Percentiles rank a stretch among this genome's conserved stretches.
phyloP scores from a whole-genome alignment of 1,140 invertebrate species.

The Drosophila lini region DNA sequence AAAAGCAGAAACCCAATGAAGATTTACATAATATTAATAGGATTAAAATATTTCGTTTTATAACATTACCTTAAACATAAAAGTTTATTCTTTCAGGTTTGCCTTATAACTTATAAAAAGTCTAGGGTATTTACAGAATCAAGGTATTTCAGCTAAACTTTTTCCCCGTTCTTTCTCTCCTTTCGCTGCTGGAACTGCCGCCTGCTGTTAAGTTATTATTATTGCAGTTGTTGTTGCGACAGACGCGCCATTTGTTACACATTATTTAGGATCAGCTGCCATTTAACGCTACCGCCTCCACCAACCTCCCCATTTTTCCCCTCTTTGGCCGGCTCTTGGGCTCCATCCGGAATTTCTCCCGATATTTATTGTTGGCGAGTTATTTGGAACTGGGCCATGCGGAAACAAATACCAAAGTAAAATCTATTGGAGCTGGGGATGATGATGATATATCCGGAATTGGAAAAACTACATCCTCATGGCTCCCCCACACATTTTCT shows the following conservation, averaged over 20 bases:
- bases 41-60: too few relatives aligned
- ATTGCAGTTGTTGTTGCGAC: constrained; percentile 67
- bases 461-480: constrained; percentile 27
- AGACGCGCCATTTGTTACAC: constrained; percentile 79
- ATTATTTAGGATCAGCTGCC: constrained; percentile 63
- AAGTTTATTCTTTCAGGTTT: not conserved
- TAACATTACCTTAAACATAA: not conserved
- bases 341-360: constrained; percentile 47
- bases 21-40: not conserved
- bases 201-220: constrained; percentile 68
- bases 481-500: not conserved
- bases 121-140: constrained; percentile 7
- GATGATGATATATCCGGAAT: constrained; percentile 43
- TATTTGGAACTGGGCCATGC: constrained; percentile 64
- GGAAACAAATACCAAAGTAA: constrained; percentile 63
- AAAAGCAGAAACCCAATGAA: not conserved
- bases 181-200: constrained; percentile 11
- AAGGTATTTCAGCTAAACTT: not conserved
- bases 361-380: constrained; percentile 64
- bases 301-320: constrained; percentile 5
- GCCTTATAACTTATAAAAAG: not conserved
- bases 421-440: constrained; percentile 35
- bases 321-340: constrained; percentile 8
- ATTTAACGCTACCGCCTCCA: constrained; percentile 21
- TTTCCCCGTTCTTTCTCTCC: not conserved